Percentiles rank a stretch among this genome's conserved stretches.
These are phyloP conservation scores for Nineta flava DNA, from an alignment of 2,888 invertebrate species.

Conservation along the genomic window DNA sequence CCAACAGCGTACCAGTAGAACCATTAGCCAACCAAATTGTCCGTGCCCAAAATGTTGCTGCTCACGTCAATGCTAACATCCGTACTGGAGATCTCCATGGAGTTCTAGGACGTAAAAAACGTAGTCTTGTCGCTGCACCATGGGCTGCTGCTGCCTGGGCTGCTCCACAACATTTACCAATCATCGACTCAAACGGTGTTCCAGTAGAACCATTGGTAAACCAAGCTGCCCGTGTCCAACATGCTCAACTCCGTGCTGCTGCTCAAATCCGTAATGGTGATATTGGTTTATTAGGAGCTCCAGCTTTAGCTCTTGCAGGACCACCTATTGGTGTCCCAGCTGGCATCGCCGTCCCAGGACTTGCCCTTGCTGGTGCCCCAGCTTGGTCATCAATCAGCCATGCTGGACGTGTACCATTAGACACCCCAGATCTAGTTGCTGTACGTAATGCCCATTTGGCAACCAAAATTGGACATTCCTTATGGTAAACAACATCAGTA, in stretches of 20 bases:
- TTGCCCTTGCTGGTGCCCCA: background rate
- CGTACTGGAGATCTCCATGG: constrained; percentile 2
- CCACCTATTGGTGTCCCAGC: background rate
- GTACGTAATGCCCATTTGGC: background rate
- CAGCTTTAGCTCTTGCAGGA: constrained; percentile 8
- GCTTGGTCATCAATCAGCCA: background rate
- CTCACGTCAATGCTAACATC: constrained; percentile 4
- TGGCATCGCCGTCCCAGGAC: background rate
- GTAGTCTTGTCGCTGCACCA: background rate
- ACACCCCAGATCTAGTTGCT: constrained; percentile 18
- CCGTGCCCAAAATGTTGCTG: constrained; percentile 23
- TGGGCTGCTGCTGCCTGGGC: background rate
- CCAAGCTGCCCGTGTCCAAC: constrained; percentile 4
- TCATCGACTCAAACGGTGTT: constrained; percentile 1
- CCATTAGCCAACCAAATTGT: constrained; percentile 36
- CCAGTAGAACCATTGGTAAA: constrained; percentile 2
- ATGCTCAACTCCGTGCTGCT: constrained; percentile 17
- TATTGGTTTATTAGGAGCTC: constrained; percentile 4
- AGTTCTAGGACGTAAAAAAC: constrained; percentile 16
- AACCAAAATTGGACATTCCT: too few relatives aligned
- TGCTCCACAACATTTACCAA: background rate
- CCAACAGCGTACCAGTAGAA: constrained; percentile 26
- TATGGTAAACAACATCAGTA: too few relatives aligned
- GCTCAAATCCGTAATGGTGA: constrained; percentile 28
- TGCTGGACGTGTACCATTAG: constrained; percentile 1